A percentile compares a stretch with the other conserved stretches of the same genome.
These are phyloP conservation scores for Tetrapedia diversipes DNA, from an alignment of 2,888 invertebrate genomes.

Conservation along the genomic window DNA sequence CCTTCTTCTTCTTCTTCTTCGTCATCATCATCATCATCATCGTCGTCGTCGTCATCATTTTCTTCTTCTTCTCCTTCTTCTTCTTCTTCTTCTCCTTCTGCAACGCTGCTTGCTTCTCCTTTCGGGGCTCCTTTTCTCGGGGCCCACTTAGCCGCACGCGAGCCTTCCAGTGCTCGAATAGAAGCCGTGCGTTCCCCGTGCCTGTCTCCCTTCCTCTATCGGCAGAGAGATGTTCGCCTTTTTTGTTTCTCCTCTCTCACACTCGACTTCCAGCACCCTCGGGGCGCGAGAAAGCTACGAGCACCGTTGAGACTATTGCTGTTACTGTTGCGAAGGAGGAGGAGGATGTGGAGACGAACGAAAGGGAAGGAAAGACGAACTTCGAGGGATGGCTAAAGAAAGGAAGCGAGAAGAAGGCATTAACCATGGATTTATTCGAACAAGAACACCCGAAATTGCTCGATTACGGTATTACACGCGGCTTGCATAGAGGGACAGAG, in stretches of 20 bases:
- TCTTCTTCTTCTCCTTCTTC: conserved; percentile 54
- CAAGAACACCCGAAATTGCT: conserved; percentile 78
- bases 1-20: conserved; percentile 61
- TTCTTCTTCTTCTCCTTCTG: conserved; percentile 28
- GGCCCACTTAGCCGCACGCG: conserved; percentile 82
- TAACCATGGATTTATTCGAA: conserved; percentile 82
- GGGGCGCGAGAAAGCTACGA: conserved; percentile 62
- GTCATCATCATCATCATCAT: conserved; percentile 43
- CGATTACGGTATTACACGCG: conserved; percentile 80
- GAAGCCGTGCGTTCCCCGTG: conserved; percentile 51
- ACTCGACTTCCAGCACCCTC: conserved; percentile 62
- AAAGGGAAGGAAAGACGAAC: conserved; percentile 35
- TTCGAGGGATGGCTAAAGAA: conserved; percentile 22
- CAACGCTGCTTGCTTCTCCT: conserved; percentile 66
- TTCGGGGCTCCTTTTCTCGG: conserved; percentile 71
- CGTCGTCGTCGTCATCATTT: conserved; percentile 7
- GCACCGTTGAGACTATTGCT: conserved; percentile 1
- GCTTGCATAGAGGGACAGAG: conserved; percentile 53
- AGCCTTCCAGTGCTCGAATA: conserved; percentile 75
- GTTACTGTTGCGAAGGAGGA: conserved; percentile 21
- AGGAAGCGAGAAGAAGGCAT: conserved; percentile 65
- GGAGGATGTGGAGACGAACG: conserved; percentile 47
- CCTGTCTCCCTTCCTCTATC: conserved; percentile 20
- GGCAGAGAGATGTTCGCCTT: conserved; percentile 27
- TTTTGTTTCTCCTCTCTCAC: conserved; percentile 42